These are phyloP conservation scores for Idris sp. DNA, from an alignment of 1,140 invertebrate genomes.

Conservation along the genomic window DNA sequence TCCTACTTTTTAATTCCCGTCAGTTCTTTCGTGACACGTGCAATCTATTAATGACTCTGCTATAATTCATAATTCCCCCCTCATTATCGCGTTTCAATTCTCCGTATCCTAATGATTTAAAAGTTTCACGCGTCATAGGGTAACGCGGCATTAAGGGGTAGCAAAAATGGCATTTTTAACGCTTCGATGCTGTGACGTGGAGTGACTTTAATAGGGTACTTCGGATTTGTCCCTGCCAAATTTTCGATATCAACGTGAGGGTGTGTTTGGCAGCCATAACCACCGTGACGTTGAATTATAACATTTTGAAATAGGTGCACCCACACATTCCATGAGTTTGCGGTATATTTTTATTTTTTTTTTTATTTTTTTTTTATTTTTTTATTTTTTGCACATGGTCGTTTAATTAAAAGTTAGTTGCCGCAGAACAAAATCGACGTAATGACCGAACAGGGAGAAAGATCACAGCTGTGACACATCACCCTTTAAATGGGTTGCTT, in stretches of 20 bases:
- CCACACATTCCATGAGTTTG: constrained; percentile 20
- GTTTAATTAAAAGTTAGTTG: constrained; percentile 70
- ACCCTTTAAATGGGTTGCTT: constrained; percentile 22
- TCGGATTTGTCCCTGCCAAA: constrained; percentile 57
- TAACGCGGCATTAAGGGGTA: constrained; percentile 21
- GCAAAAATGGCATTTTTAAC: constrained; percentile 45
- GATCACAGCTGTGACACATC: constrained; percentile 32
- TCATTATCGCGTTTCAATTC: constrained; percentile 54
- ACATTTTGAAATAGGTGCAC: constrained; percentile 13
- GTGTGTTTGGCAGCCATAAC: constrained; percentile 56
- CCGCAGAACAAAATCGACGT: constrained; percentile 34
- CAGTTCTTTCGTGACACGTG: constrained; percentile 41
- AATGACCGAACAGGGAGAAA: constrained; percentile 24
- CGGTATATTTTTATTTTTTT: too few relatives aligned
- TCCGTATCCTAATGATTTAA: constrained; percentile 39
- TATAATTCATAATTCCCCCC: constrained; percentile 51
- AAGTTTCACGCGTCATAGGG: constrained; percentile 39
- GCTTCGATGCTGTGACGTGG: constrained; percentile 29
- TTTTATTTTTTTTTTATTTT: too few relatives aligned
- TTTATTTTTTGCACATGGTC: constrained; percentile 62
- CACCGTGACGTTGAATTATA: constrained; percentile 56
- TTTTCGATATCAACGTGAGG: constrained; percentile 61
- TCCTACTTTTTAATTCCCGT: constrained; percentile 34
- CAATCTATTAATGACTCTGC: constrained; percentile 42
- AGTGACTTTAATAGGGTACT: constrained; percentile 67